Evolutionary conservation across 2,113 vertebrate genomes (phyloP), one percentile per base, ranked within the genome.

Genomic region (Oceanodroma tethys): DNA sequence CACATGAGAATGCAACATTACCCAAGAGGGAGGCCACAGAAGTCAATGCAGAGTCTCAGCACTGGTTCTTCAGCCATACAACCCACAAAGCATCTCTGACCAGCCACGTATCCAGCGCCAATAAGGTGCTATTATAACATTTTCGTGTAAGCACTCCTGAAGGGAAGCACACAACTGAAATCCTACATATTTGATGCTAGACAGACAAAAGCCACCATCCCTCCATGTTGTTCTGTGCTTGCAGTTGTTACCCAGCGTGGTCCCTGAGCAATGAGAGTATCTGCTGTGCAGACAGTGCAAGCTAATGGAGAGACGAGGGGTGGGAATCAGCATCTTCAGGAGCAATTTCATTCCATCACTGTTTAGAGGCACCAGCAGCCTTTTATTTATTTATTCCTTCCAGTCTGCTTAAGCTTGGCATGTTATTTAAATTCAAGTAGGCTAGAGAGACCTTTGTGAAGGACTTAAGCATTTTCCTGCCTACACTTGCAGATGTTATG

Each of bases 401-500:
- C 55, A n/a, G 47, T 81, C 85, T 90, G n/a, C 38, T 84, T 79
- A 62, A 80, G 38, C 13, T 65, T 66, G 9, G 76, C 27, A 48
- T 13, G 25, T 47, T 95, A 73, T 47, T 89, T 87, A 89, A 76
- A 42, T 34, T 38, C 26, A 81, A 48, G 18, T 5, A 81, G 40
- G 48, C 13, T 43, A 47, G 4, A 36, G 4, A 76, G 30, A 76
- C 40, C 11, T 66, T 45, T 29, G 23, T 45, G 40, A 95, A 62
- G 40, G 34, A 47, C 32, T 75, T 47, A 12, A 0, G 0, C 16
- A 21, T 53, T 59, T 38, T 83, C n/a, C 62, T 42, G 38, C 43
- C 62, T 60, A 68, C 2, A 3, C 6, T 4, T 71, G 29, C 19
- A 5, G 1, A 45, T 4, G 0, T 29, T 60, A 71, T 3, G 2